Evolutionary conservation across 53 echinoderm and acorn worm species (phyloP), one percentile per base, ranked within the genome.

Genomic region (Hippasteria phrygiana): DNA sequence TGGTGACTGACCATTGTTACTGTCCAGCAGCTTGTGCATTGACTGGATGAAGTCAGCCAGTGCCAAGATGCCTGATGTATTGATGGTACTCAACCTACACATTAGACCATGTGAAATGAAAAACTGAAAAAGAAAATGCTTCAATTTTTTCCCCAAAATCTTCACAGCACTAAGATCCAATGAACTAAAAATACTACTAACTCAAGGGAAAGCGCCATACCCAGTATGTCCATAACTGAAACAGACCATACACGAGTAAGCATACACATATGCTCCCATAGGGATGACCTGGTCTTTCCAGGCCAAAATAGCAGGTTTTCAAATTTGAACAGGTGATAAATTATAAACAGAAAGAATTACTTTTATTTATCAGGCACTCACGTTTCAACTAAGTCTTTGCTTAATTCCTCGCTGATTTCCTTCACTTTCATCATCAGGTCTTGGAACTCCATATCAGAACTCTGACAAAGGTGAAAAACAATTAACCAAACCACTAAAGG

Each of bases 21-120:
- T 95, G 77, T 98, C 98, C 55, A 98, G 86, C 7, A 98, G 92
- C 26, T 98, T 94, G 36, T 94, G 88, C 40, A 95, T 69, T 14
- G 98, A 94, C 33, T 91, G 88, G 87, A 96, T 93, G 73, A 98
- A 94, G 51, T 98, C 94, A 13, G 93, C 93, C 64, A 95, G 59
- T 1, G 91, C 78, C 16, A 91, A 82, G 1, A 95, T 89, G 29
- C 94, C 94, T 10, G 80, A 67, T 1, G 69, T 77, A 2, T 83
- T 83, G 53, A 96, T 94, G 36, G 92, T 90, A 63, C 64, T 62
- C 79, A 94, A 89, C 55, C 94, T 94, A 47, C n/a, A 77, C 56
- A 2, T 80, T 51, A 33, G 9, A 71, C 18, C 16, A 67, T 16
- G 34, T 5, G 20, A 13, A 20, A 17, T 3, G 20, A 54, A 54